Base-by-base conservation (phyloP, 2,797 vertebrate species). In the Taenioides sp. region DNA sequence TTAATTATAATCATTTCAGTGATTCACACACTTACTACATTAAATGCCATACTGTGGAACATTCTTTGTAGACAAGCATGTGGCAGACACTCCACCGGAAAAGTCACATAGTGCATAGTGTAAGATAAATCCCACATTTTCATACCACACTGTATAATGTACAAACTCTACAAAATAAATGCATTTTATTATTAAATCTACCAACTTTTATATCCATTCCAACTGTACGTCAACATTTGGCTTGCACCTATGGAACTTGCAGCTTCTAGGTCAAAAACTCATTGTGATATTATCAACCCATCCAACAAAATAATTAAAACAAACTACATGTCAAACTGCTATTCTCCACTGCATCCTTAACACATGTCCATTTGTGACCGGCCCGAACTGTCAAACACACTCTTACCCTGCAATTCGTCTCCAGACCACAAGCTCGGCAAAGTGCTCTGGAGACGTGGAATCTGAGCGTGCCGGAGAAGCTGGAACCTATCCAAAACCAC, bases 401-500 rank as follows among this genome's bases (percentile, higher is more conserved):
- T 86, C 70, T 77, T 85, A 87, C 76, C 69, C 70, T 71, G 78
- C 75, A 80, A 88, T 90, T 80, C 84, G 90, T 89, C 87, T 88
- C 74, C 83, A 73, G 70, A 83, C 91, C 85, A 73, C 89, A 92
- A 75, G 73, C 82, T 60, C 74, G 54, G 80, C 71, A 84, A 82
- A 86, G 84, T 86, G 80, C 86, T 83, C 78, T n/a, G 67, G 81
- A 86, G 87, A 87, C 86, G 34, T 78, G 80, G 81, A 82, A 79
- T 86, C 70, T 71, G 75, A 88, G 86, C 77, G 78, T 81, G 83
- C 86, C 71, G 67, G 84, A 77, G 83, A 91, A 83, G 80, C 85
- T 93, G 94, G 92, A 90, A 5, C 12, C 1, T 5, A 10, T 92
- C 91, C 93, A 94, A 84, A 57, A 87, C 85, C 87, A 80, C 86